phyloP scores from a whole-genome alignment of 2,113 vertebrate genomes.

The Chroicocephalus ridibundus region DNA sequence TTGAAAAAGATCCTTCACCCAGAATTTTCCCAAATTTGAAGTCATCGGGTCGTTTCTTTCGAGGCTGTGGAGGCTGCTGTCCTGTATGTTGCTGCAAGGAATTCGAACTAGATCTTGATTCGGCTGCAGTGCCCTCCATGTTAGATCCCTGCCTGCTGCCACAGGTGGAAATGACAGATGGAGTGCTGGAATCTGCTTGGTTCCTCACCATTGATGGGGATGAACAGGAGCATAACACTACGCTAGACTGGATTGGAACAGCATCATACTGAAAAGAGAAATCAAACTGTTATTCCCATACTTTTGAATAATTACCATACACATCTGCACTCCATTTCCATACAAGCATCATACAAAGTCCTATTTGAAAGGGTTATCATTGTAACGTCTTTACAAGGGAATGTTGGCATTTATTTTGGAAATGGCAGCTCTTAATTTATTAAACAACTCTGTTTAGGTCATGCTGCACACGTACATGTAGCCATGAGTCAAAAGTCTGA shows the following conservation, averaged over 20 bases:
- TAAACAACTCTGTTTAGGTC: neutral
- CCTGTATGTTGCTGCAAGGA: conserved; percentile 75
- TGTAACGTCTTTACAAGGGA: neutral
- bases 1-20: conserved; percentile 98
- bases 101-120: conserved; percentile 72
- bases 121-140: conserved; percentile 85
- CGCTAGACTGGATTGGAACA: conserved; percentile 93
- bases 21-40: conserved; percentile 98
- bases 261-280: conserved; percentile 89
- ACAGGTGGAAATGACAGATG: conserved; percentile 81
- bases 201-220: conserved; percentile 97
- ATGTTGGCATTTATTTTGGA: neutral
- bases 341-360: neutral
- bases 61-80: conserved; percentile 84
- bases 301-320: neutral
- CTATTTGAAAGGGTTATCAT: neutral
- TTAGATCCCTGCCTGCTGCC: conserved; percentile 83
- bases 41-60: conserved; percentile 96
- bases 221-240: conserved; percentile 94
- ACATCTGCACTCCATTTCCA: neutral
- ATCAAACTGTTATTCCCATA: neutral
- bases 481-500: neutral
- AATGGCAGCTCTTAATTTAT: neutral
- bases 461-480: neutral
- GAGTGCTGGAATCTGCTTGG: conserved; percentile 86